Conservation (phyloP, 92 coral and sea anemone species). For the Blastomussa wellsi region DNA sequence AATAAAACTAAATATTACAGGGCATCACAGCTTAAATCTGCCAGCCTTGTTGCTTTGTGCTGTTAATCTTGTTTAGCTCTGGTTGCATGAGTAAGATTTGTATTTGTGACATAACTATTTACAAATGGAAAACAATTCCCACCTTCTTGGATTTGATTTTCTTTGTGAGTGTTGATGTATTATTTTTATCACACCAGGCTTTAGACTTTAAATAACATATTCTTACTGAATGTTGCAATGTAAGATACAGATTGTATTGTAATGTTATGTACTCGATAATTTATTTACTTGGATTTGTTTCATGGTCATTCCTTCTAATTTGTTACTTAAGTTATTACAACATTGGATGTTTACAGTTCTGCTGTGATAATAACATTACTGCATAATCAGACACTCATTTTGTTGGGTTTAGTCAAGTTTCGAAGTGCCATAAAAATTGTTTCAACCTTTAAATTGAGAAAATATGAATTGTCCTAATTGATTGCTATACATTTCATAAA, state of each 20-base stretch:
- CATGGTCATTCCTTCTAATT: background rate
- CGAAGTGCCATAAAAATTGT: background rate
- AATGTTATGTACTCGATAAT: background rate
- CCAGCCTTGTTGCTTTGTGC: background rate
- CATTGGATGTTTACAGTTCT: background rate
- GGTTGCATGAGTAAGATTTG: background rate
- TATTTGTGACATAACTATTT: background rate
- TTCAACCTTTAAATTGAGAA: too few relatives aligned
- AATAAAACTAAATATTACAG: background rate
- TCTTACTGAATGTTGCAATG: background rate
- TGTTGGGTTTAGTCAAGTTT: background rate
- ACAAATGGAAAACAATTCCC: background rate
- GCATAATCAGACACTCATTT: background rate
- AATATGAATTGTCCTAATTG: background rate
- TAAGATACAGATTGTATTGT: background rate
- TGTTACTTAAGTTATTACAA: background rate
- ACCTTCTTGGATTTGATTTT: background rate
- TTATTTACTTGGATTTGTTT: background rate
- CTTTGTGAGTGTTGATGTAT: background rate
- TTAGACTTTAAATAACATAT: background rate
- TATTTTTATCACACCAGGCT: background rate
- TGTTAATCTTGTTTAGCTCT: background rate
- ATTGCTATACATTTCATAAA: background rate
- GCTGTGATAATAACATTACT: too few relatives aligned
- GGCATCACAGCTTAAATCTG: background rate